phyloP scores from a whole-genome alignment of 2,113 vertebrate genomes.

The Strix uralensis region DNA sequence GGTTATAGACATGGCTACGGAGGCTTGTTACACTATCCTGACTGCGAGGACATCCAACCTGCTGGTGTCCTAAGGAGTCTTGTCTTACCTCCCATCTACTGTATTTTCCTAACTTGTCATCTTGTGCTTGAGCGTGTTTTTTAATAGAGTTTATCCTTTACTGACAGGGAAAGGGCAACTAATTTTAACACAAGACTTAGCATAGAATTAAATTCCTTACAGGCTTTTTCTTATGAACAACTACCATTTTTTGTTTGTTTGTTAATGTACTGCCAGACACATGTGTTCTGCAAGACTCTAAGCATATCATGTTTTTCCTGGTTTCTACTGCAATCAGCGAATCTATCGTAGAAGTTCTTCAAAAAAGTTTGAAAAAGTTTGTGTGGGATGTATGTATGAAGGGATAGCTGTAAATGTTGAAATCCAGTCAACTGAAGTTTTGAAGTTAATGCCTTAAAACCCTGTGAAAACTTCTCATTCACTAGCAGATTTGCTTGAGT shows the following conservation, averaged over 20 bases:
- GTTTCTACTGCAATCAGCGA: background rate
- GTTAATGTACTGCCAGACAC: background rate
- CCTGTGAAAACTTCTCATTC: fast-evolving
- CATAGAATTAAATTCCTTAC: background rate
- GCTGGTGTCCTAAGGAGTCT: background rate
- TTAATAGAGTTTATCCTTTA: fast-evolving
- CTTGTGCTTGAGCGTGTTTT: background rate
- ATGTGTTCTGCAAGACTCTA: background rate
- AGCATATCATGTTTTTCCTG: fast-evolving
- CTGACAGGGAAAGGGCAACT: background rate
- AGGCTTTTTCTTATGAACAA: background rate
- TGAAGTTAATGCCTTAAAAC: background rate
- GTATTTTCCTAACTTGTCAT: background rate
- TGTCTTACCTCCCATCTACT: background rate
- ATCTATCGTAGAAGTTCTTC: background rate
- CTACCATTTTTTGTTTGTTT: background rate
- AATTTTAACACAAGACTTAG: background rate
- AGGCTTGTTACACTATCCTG: fast-evolving
- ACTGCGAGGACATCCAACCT: background rate
- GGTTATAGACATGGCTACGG: background rate
- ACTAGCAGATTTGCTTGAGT: background rate
- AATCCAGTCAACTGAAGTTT: background rate
- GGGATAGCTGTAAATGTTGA: background rate
- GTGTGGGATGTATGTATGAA: background rate
- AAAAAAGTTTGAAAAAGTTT: background rate